Base-by-base conservation (phyloP, 2,113 vertebrate species). In the Casuarius casuarius region DNA sequence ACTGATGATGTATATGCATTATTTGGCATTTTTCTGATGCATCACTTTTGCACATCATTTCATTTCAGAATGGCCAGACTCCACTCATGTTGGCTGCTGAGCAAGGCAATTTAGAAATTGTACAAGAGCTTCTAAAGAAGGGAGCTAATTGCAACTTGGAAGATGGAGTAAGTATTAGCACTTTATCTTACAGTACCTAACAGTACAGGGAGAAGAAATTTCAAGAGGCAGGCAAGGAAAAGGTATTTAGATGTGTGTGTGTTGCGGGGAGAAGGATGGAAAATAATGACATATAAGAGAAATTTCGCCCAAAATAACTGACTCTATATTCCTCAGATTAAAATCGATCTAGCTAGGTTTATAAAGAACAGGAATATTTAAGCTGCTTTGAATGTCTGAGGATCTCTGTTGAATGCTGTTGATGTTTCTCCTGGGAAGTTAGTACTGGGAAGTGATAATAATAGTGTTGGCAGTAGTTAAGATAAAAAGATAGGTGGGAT, bases 11-110 rank as follows among this genome's bases (percentile, higher is more conserved):
- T 35, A 2, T 51, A 5, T 62, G 38, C 3, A 1, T 49, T 3
- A 25, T 82, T 84, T 62, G 29, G 16, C 31, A 7, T 73, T 3
- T 76, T 96, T 15, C 56, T 46, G 61, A 4, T 51, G 44, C 65
- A 35, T 65, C 18, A 15, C 10, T 77, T 95, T 63, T 85, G 4
- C 54, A 28, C 70, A 3, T 94, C 9, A 4, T 84, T 86, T 59
- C 6, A 58, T 97, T 95, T 70, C 94, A 99, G 99, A 99, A 98
- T 71, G 99, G 99, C 77, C 99, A 99, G 98, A 99, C 99, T 90
- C 98, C 99, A 1, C 97, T 99, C 93, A 99, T 99, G 99, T 92
- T 99, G 94, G 99, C 99, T 9, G 98, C 99, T 65, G 99, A 99
- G 88, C 99, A 99, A 97, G 99, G 99, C 94, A 99, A 98, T 94